A percentile compares a stretch with the other conserved stretches of the same genome.
Conservation (phyloP, 2,888 invertebrate genomes). For the Gnatocerus cornutus region DNA sequence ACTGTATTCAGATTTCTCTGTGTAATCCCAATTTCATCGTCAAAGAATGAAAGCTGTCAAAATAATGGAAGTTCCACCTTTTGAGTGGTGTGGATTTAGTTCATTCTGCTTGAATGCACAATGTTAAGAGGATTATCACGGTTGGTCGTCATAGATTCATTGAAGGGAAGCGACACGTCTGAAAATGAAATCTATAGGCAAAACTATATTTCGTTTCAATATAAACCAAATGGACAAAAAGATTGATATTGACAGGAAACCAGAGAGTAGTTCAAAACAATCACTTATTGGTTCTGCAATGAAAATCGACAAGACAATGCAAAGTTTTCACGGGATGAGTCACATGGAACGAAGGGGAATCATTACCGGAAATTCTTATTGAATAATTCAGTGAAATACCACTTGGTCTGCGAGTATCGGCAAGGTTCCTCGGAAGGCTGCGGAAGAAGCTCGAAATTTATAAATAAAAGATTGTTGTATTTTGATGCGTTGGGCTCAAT, state of each 20-base stretch:
- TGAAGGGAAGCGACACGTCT: slow-evolving; percentile 19
- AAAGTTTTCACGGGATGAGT: slow-evolving; percentile 21
- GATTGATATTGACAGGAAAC: slow-evolving; percentile 18
- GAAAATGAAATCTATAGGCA: slow-evolving; percentile 8
- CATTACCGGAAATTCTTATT: slow-evolving; percentile 18
- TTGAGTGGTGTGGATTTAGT: slow-evolving; percentile 14
- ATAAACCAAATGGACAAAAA: slow-evolving; percentile 1
- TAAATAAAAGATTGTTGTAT: slow-evolving; percentile 33
- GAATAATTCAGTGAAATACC: slow-evolving; percentile 18
- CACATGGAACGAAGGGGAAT: slow-evolving; percentile 5
- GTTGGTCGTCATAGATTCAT: slow-evolving; percentile 19
- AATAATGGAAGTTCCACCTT: background rate
- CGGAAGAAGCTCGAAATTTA: background rate
- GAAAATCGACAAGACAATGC: slow-evolving; percentile 20
- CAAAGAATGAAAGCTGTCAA: slow-evolving; percentile 5
- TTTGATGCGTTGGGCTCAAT: slow-evolving; percentile 10
- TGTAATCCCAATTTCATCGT: slow-evolving; percentile 3
- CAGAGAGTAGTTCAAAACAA: background rate
- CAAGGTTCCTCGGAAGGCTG: slow-evolving; percentile 12
- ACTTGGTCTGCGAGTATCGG: slow-evolving; percentile 1
- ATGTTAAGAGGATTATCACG: slow-evolving; percentile 25
- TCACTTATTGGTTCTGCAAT: slow-evolving; percentile 7
- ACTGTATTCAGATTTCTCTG: background rate
- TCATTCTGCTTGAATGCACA: slow-evolving; percentile 15
- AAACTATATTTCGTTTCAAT: slow-evolving; percentile 1